Percentiles rank a stretch among this genome's conserved stretches.
Conservation (phyloP, 1,140 invertebrate species). For the Galendromus occidentalis region DNA sequence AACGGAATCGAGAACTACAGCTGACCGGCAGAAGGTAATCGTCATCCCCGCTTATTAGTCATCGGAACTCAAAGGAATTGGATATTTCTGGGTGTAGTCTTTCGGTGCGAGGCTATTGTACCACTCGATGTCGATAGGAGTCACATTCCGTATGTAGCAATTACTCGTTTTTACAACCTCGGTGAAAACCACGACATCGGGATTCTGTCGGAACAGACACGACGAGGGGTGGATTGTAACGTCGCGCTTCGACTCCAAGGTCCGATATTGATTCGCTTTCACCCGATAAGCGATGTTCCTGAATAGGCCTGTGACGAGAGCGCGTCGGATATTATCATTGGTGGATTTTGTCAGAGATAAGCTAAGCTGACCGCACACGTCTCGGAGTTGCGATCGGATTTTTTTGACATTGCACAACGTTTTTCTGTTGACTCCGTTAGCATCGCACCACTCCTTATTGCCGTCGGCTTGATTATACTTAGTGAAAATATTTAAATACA, state of each 20-base stretch:
- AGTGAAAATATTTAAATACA: conserved; percentile 67
- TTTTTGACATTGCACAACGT: conserved; percentile 62
- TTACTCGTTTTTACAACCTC: conserved; percentile 68
- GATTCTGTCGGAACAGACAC: conserved; percentile 46
- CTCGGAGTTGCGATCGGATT: conserved; percentile 56
- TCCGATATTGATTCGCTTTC: background rate
- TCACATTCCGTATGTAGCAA: conserved; percentile 44
- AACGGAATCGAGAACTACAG: too few relatives aligned
- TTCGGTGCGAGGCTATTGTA: background rate
- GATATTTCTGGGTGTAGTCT: background rate
- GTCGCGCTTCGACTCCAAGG: conserved; percentile 32
- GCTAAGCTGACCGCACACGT: conserved; percentile 42
- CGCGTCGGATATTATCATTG: background rate
- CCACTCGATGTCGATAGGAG: background rate
- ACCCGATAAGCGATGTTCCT: conserved; percentile 59
- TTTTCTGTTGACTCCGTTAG: conserved; percentile 65
- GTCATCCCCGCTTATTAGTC: background rate
- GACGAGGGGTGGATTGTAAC: conserved; percentile 67
- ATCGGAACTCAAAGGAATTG: background rate
- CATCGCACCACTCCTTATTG: conserved; percentile 71
- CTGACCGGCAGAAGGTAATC: background rate
- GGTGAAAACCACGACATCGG: conserved; percentile 60
- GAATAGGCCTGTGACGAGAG: conserved; percentile 48
- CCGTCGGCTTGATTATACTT: conserved; percentile 47
- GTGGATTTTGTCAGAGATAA: background rate